phyloP scores from a whole-genome alignment of 2,113 vertebrate species.

The Eurypyga helias region DNA sequence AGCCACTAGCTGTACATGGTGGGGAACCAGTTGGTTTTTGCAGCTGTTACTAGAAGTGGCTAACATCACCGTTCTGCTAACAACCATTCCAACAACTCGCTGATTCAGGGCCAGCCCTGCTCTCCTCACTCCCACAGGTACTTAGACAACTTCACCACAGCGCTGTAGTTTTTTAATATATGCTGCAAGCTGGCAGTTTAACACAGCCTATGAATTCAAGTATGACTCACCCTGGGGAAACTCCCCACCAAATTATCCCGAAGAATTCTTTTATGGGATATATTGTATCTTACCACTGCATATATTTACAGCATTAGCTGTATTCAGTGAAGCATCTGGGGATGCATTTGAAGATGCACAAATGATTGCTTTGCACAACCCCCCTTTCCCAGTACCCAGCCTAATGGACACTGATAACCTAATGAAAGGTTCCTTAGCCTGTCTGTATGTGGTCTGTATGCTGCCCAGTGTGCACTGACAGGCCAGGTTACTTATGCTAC shows the following conservation, averaged over 20 bases:
- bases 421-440: background rate
- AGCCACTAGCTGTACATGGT: background rate
- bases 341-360: background rate
- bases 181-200: background rate
- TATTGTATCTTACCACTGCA: background rate
- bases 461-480: background rate
- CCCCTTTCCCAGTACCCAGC: background rate
- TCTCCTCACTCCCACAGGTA: background rate
- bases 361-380: background rate
- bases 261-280: background rate
- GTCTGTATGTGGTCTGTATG: background rate
- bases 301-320: background rate
- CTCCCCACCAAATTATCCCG: background rate
- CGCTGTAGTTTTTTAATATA: background rate
- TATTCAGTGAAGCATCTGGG: background rate
- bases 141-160: background rate
- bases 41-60: background rate
- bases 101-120: background rate
- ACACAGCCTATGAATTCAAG: background rate
- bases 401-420: background rate
- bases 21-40: background rate
- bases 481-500: background rate
- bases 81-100: background rate
- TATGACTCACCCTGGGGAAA: background rate
- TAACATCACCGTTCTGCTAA: background rate